A percentile compares a stretch with the other conserved stretches of the same genome.
Conservation (phyloP, 2,113 vertebrate genomes). For the Petromus typicus region DNA sequence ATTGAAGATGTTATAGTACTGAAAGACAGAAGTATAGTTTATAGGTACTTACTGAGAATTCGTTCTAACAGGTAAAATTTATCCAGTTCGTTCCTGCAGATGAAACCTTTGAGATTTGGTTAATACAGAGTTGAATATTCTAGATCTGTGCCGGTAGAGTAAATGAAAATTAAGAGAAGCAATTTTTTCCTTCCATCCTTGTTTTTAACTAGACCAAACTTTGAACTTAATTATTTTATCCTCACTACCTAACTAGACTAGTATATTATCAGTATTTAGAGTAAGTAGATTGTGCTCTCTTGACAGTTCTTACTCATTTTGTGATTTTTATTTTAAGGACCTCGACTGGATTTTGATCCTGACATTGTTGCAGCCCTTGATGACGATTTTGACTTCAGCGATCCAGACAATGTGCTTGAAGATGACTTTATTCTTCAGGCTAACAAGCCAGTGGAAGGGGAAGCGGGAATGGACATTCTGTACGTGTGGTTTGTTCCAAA, state of each 20-base stretch:
- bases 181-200: neutral
- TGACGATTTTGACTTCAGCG: slow-evolving; percentile 96
- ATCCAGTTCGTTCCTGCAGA: slow-evolving; percentile 11
- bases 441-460: slow-evolving; percentile 82
- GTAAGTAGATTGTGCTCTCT: slow-evolving; percentile 9
- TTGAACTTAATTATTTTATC: slow-evolving; percentile 24
- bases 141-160: neutral
- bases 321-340: slow-evolving; percentile 87
- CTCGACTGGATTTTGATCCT: slow-evolving; percentile 96
- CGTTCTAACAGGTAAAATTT: slow-evolving; percentile 38
- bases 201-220: neutral
- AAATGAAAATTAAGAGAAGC: neutral
- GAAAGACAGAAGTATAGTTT: neutral
- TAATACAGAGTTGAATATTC: neutral
- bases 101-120: slow-evolving; percentile 40
- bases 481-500: slow-evolving; percentile 72
- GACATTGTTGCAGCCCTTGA: slow-evolving; percentile 98
- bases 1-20: slow-evolving; percentile 7
- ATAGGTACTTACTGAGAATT: neutral
- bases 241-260: neutral
- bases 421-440: slow-evolving; percentile 96
- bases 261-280: neutral
- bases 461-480: slow-evolving; percentile 37
- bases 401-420: slow-evolving; percentile 96
- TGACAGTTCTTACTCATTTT: neutral